These are phyloP conservation scores for Helostoma temminkii DNA, from an alignment of 2,797 vertebrate species.

Conservation along the genomic window DNA sequence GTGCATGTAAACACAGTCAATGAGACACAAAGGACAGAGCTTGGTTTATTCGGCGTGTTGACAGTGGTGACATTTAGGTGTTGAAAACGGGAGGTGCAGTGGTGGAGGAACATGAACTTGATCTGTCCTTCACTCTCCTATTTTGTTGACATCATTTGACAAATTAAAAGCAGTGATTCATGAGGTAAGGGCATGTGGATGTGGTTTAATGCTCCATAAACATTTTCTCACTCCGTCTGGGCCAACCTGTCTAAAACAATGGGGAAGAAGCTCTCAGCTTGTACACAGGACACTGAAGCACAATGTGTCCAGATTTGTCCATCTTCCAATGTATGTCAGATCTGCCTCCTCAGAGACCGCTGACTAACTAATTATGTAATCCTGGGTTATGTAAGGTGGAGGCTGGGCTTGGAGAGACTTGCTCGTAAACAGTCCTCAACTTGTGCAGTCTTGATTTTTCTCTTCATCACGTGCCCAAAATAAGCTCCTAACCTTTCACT, in stretches of 20 bases:
- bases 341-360: conserved; percentile 22
- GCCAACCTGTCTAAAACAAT: not conserved
- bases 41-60: conserved; percentile 49
- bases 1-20: not conserved
- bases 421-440: conserved; percentile 13
- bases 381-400: conserved; percentile 50
- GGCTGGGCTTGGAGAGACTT: conserved; percentile 20
- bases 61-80: conserved; percentile 62
- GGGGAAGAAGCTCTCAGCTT: conserved; percentile 10
- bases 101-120: conserved; percentile 29
- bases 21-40: not conserved
- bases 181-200: not conserved
- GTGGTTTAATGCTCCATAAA: not conserved
- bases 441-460: not conserved
- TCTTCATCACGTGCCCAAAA: conserved; percentile 2
- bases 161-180: not conserved
- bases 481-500: too few relatives aligned
- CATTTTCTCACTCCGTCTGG: not conserved
- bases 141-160: conserved; percentile 14
- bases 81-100: conserved; percentile 9
- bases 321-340: not conserved
- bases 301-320: conserved; percentile 9
- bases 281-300: conserved; percentile 2
- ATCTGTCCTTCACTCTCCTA: conserved; percentile 46
- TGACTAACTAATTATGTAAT: conserved; percentile 64